Conservation (phyloP, 2,113 vertebrate species). For the Anguilla rostrata region DNA sequence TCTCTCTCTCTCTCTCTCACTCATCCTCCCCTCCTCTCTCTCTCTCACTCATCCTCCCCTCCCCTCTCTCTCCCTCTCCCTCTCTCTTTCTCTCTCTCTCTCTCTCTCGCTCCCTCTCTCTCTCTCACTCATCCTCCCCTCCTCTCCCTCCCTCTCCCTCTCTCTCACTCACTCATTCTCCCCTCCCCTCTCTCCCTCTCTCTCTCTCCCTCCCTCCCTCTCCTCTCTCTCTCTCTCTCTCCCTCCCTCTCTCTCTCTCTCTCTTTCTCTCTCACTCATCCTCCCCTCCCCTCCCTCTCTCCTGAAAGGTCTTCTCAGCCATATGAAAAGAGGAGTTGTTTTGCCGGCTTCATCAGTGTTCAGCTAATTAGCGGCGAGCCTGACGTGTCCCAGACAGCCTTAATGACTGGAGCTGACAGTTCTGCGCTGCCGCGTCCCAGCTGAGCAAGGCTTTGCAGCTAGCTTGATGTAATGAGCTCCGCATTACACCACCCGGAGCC, state of each 20-base stretch:
- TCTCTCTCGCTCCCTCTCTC: too few species aligned
- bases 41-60: too few species aligned
- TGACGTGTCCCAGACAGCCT: conserved; percentile 99
- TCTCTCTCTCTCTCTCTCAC: too few species aligned
- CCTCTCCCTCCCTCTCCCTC: too few species aligned
- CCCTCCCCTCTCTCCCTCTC: conserved; percentile 5
- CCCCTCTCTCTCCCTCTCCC: background rate
- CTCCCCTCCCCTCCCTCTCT: conserved; percentile 51
- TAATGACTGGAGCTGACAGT: conserved; percentile 99
- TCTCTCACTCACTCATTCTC: too few species aligned
- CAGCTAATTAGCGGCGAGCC: conserved; percentile 99
- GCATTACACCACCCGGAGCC: conserved; percentile 97
- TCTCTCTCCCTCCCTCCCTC: background rate
- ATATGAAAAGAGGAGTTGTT: conserved; percentile 96
- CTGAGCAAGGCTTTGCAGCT: conserved; percentile 98
- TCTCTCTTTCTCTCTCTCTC: too few species aligned
- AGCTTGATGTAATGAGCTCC: conserved; percentile 99
- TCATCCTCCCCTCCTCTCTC: too few species aligned
- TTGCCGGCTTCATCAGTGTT: conserved; percentile 99
- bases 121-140: too few species aligned
- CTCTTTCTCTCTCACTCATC: conserved; percentile 5
- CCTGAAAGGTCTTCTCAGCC: conserved; percentile 83
- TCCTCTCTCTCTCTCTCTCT: conserved; percentile 9
- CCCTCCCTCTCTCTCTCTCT: conserved; percentile 15
- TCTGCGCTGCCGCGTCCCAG: conserved; percentile 89